A percentile compares a stretch with the other conserved stretches of the same genome.
Conservation (phyloP, 2,797 vertebrate species). For the Typhlichthys eigenmanni region DNA sequence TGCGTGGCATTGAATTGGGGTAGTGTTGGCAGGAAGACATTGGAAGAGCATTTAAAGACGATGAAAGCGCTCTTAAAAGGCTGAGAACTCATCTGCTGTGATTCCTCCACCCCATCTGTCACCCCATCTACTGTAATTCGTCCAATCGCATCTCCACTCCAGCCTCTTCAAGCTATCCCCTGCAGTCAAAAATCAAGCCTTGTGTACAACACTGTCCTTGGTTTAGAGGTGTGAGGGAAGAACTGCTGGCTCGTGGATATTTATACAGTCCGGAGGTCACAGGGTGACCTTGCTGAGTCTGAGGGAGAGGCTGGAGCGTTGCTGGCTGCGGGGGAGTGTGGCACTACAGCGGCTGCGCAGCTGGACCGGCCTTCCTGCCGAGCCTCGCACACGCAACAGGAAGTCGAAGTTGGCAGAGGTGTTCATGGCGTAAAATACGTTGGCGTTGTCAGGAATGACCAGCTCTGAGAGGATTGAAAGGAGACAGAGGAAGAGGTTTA, state of each 20-base stretch:
- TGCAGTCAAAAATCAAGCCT: slow-evolving; percentile 5
- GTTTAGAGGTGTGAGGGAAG: slow-evolving; percentile 23
- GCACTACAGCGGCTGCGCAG: slow-evolving; percentile 80
- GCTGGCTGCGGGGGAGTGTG: slow-evolving; percentile 81
- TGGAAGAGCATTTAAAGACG: slow-evolving; percentile 9
- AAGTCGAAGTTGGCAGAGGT: slow-evolving; percentile 91
- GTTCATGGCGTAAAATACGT: slow-evolving; percentile 97
- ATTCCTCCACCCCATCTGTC: slow-evolving; percentile 4
- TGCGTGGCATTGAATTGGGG: slow-evolving; percentile 18
- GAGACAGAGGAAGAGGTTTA: background rate
- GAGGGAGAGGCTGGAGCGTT: slow-evolving; percentile 80
- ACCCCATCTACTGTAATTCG: slow-evolving; percentile 1
- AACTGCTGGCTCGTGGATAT: slow-evolving; percentile 4
- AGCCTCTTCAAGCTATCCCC: slow-evolving; percentile 18
- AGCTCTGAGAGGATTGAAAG: slow-evolving; percentile 77
- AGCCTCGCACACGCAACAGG: slow-evolving; percentile 83
- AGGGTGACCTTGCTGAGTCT: slow-evolving; percentile 86
- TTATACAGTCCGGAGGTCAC: slow-evolving; percentile 58
- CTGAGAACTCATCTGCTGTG: slow-evolving; percentile 1
- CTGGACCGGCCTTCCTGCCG: slow-evolving; percentile 69
- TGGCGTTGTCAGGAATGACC: slow-evolving; percentile 88
- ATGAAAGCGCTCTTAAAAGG: slow-evolving; percentile 24
- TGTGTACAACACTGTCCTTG: slow-evolving; percentile 9
- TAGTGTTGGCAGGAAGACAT: slow-evolving; percentile 12
- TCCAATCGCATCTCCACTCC: slow-evolving; percentile 8